phyloP scores from a whole-genome alignment of 2,797 vertebrate species.

The Phyllotis vaccarum region DNA sequence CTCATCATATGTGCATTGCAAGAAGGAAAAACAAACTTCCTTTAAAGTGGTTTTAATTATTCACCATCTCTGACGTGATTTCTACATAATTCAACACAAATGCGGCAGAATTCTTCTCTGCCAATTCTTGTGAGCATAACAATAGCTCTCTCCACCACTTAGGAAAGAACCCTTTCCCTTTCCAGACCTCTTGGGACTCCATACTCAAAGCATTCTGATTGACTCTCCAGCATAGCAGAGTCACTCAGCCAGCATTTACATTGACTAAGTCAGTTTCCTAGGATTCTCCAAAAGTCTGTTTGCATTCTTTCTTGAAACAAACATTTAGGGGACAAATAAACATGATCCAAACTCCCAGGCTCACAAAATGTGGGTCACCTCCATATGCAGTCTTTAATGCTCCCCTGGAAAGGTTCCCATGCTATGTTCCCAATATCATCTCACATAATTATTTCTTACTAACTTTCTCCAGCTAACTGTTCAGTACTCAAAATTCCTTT shows the following conservation, averaged over 20 bases:
- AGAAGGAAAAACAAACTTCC: conserved; percentile 76
- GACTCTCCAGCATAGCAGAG: neutral
- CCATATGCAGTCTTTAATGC: neutral
- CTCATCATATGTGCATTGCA: conserved; percentile 31
- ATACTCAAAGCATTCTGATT: neutral
- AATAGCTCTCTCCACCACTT: neutral
- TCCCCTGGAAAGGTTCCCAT: neutral
- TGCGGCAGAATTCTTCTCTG: neutral
- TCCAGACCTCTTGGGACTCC: neutral
- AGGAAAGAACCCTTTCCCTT: conserved; percentile 31
- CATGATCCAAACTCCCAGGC: neutral
- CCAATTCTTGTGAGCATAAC: neutral
- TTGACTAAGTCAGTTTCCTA: neutral
- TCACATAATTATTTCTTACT: neutral
- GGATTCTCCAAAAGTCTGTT: neutral
- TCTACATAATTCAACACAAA: conserved; percentile 66
- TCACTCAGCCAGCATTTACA: neutral
- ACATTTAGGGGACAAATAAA: neutral
- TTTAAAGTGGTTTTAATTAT: conserved; percentile 78
- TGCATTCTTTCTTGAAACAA: neutral
- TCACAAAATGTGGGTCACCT: neutral
- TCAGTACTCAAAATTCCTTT: neutral
- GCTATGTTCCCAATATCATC: neutral
- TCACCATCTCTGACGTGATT: conserved; percentile 72
- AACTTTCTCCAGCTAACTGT: neutral